Percentiles rank a stretch among this genome's conserved stretches.
These are phyloP conservation scores for Eubasilissa regina DNA, from an alignment of 1,140 invertebrate species.

Conservation along the genomic window DNA sequence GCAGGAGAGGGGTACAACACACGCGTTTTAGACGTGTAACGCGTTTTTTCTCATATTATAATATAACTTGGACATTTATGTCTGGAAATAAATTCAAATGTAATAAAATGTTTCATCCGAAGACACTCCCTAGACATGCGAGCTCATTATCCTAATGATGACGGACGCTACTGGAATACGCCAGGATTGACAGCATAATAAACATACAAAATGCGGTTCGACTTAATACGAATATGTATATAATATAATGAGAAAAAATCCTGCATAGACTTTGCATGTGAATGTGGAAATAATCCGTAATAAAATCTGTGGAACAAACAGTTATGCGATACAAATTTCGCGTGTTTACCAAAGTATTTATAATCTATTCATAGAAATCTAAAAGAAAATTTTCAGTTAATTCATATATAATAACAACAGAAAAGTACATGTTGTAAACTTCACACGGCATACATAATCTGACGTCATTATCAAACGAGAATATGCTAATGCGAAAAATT, in stretches of 20 bases:
- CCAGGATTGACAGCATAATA: conserved; percentile 1
- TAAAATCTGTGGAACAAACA: background rate
- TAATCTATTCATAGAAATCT: background rate
- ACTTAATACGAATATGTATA: background rate
- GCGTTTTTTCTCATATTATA: too few relatives aligned
- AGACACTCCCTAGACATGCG: background rate
- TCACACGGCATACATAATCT: conserved; percentile 33
- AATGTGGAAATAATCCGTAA: background rate
- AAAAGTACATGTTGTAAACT: background rate
- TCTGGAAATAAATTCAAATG: too few relatives aligned
- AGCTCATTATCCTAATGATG: conserved; percentile 23
- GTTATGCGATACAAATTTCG: background rate
- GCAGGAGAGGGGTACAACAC: too few relatives aligned
- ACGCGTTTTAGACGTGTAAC: too few relatives aligned
- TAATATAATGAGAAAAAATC: too few relatives aligned
- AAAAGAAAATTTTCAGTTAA: background rate
- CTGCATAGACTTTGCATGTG: background rate
- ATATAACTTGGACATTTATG: too few relatives aligned
- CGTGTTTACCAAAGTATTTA: background rate
- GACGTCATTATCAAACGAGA: conserved; percentile 29
- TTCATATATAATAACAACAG: background rate
- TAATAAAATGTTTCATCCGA: background rate
- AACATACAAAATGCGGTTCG: background rate
- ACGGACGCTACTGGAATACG: background rate
- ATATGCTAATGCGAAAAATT: conserved; percentile 31